Evolutionary conservation across 2,888 invertebrate genomes (phyloP).

Genomic region (Mylabris sibirica): DNA sequence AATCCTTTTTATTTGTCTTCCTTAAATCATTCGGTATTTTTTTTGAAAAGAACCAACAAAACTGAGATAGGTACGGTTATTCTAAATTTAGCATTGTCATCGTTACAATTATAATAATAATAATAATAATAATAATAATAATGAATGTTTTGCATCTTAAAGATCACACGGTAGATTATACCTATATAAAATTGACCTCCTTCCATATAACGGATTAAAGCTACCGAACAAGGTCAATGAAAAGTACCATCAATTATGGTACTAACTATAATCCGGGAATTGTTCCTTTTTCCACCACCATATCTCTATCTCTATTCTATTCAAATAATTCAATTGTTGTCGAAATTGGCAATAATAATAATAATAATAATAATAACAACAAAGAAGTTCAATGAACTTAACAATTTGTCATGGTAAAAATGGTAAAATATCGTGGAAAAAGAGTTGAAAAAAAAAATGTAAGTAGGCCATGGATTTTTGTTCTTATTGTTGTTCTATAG

Average conservation of each 20-base stretch:
- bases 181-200: constrained; percentile 38
- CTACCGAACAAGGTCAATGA: constrained; percentile 43
- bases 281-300: constrained; percentile 11
- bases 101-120: constrained; percentile 13
- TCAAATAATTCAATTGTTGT: neutral
- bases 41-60: neutral
- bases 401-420: constrained; percentile 10
- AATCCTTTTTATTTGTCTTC: neutral
- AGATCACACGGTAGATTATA: constrained; percentile 16
- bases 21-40: neutral
- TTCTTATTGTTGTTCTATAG: neutral
- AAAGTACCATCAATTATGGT: constrained; percentile 22
- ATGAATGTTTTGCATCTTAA: constrained; percentile 8
- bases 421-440: neutral
- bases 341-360: neutral
- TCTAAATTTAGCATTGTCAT: constrained; percentile 8
- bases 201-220: constrained; percentile 43
- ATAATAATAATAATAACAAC: neutral
- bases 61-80: neutral
- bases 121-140: neutral
- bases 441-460: constrained; percentile 25
- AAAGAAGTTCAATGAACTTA: constrained; percentile 24
- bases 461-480: constrained; percentile 41
- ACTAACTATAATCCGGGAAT: constrained; percentile 18
- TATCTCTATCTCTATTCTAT: neutral